Percentiles rank a stretch among this genome's conserved stretches.
These are phyloP conservation scores for Smutsia temminckii DNA, from an alignment of 2,797 vertebrate genomes.

Conservation along the genomic window DNA sequence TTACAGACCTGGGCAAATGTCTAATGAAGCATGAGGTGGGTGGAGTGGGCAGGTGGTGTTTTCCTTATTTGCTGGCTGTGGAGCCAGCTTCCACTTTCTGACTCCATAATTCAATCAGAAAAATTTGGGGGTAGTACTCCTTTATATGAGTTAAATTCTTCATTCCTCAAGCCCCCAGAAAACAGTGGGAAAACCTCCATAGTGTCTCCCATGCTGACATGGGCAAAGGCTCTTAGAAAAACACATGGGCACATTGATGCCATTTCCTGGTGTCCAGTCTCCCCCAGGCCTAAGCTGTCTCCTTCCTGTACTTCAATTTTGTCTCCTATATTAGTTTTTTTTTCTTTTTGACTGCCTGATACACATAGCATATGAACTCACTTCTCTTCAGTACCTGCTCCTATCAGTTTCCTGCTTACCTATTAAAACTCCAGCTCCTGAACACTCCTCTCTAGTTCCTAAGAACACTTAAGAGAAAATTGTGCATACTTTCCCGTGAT, in stretches of 20 bases:
- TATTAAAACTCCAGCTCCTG: background rate
- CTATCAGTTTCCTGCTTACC: background rate
- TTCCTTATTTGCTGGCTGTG: background rate
- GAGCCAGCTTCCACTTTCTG: background rate
- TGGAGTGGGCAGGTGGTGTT: background rate
- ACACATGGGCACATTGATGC: background rate
- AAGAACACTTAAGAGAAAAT: background rate
- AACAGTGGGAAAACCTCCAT: background rate
- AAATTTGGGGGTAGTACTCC: background rate
- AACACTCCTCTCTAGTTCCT: too few relatives aligned
- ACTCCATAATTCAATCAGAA: background rate
- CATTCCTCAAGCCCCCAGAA: background rate
- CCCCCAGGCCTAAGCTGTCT: background rate
- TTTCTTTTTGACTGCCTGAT: background rate
- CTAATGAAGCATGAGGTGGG: slow-evolving; percentile 94
- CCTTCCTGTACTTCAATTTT: background rate
- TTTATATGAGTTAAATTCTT: background rate
- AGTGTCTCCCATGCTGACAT: background rate
- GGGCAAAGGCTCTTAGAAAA: background rate
- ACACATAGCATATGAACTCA: background rate
- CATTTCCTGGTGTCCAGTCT: background rate
- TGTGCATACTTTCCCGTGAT: background rate
- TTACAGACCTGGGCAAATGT: slow-evolving; percentile 95
- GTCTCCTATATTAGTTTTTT: background rate
- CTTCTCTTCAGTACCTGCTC: background rate